phyloP scores from a whole-genome alignment of 2,888 invertebrate species.

The Pardosa pseudoannulata region DNA sequence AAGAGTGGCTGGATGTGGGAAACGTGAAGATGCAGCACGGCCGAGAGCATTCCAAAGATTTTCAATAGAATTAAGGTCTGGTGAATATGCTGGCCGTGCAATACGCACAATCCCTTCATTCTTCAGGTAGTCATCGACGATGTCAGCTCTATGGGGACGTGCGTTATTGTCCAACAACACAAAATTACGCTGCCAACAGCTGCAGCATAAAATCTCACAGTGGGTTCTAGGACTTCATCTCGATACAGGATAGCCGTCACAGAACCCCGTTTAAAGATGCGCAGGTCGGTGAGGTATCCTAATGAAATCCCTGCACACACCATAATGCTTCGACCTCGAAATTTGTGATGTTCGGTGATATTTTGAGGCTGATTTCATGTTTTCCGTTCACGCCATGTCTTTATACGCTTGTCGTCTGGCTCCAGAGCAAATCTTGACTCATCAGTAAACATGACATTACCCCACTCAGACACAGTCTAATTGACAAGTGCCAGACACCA shows the following conservation, averaged over 20 bases:
- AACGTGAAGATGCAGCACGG: neutral
- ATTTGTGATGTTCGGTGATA: slow-evolving; percentile 8
- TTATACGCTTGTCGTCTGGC: neutral
- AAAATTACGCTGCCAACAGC: neutral
- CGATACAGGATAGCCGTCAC: slow-evolving; percentile 37
- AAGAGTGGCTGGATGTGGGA: no score
- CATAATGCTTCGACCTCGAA: neutral
- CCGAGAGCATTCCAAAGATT: neutral
- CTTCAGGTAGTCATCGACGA: neutral
- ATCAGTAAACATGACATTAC: neutral
- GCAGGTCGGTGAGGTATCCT: slow-evolving; percentile 30
- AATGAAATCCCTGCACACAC: slow-evolving; percentile 24
- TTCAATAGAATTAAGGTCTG: neutral
- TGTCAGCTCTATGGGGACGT: neutral
- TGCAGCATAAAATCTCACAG: slow-evolving; percentile 11
- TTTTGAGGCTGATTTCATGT: neutral
- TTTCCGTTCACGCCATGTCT: neutral
- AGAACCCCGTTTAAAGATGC: slow-evolving; percentile 13
- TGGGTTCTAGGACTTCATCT: slow-evolving; percentile 12
- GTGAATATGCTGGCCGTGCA: neutral
- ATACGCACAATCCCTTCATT: neutral
- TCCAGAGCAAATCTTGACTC: neutral
- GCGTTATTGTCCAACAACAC: slow-evolving; percentile 8
- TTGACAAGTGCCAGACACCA: neutral
- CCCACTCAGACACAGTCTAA: slow-evolving; percentile 3